Evolutionary conservation across 2,113 vertebrate species (phyloP).

Genomic region (Corythaeola cristata): DNA sequence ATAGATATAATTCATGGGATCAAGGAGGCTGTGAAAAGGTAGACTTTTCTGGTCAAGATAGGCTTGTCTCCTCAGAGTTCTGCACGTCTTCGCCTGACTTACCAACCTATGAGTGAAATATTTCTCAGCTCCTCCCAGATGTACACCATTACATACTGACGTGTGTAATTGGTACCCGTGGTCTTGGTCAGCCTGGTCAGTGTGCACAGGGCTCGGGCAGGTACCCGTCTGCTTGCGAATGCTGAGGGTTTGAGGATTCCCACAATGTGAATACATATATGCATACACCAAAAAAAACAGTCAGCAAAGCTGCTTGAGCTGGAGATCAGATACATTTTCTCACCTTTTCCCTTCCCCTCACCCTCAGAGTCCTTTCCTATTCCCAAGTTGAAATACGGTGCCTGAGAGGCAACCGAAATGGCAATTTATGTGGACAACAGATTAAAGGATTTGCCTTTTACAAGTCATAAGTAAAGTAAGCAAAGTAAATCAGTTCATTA

Average conservation of each 20-base stretch:
- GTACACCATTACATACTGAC: accelerated
- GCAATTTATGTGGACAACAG: neutral
- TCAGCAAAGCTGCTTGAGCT: neutral
- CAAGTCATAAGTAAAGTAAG: neutral
- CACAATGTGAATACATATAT: too few species aligned
- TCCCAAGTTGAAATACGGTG: neutral
- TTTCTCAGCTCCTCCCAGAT: neutral
- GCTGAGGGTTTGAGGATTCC: neutral
- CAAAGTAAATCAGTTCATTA: neutral
- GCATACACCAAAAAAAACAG: too few species aligned
- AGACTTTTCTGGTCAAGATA: neutral
- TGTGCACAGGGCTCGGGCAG: neutral
- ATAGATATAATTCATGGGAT: neutral
- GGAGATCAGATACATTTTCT: neutral
- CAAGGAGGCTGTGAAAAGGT: neutral
- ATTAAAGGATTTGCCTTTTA: neutral
- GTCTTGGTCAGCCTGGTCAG: neutral
- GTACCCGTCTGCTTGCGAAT: accelerated
- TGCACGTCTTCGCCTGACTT: neutral
- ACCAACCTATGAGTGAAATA: neutral
- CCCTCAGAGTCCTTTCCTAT: neutral
- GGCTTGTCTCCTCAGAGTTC: neutral
- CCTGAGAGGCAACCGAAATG: neutral
- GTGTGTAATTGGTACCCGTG: too few species aligned
- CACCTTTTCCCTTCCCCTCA: neutral